These are phyloP conservation scores for Clistopyga incitator DNA, from an alignment of 2,888 invertebrate genomes.

Conservation along the genomic window DNA sequence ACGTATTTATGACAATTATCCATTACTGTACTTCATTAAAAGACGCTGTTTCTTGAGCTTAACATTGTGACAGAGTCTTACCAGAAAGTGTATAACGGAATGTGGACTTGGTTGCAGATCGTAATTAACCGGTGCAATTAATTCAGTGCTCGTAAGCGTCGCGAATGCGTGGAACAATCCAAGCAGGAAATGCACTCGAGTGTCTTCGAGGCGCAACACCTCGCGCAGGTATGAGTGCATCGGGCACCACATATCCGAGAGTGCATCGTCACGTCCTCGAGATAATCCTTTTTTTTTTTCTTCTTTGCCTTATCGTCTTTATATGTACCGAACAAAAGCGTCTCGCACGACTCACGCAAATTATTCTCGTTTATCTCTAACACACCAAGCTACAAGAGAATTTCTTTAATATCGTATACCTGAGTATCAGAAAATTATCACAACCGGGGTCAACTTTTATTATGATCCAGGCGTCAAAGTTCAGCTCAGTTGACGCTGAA, in stretches of 20 bases:
- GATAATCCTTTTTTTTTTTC: slow-evolving; percentile 31
- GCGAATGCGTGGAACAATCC: slow-evolving; percentile 59
- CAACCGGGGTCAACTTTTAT: too few relatives aligned
- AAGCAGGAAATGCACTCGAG: slow-evolving; percentile 53
- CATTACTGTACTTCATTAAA: slow-evolving; percentile 8
- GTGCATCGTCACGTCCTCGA: slow-evolving; percentile 61
- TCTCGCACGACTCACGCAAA: slow-evolving; percentile 30
- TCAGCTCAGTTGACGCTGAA: too few relatives aligned
- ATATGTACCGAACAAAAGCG: slow-evolving; percentile 4
- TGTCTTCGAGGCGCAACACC: slow-evolving; percentile 33
- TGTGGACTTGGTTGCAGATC: slow-evolving; percentile 38
- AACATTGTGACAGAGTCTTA: background rate
- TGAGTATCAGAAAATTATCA: too few relatives aligned
- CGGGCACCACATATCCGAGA: slow-evolving; percentile 44
- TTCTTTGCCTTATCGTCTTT: slow-evolving; percentile 27
- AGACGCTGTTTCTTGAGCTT: background rate
- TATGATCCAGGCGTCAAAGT: too few relatives aligned
- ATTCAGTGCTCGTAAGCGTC: slow-evolving; percentile 57
- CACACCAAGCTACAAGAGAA: background rate
- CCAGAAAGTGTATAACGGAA: slow-evolving; percentile 11
- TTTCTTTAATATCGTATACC: background rate
- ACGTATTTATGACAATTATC: slow-evolving; percentile 29
- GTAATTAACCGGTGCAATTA: slow-evolving; percentile 64
- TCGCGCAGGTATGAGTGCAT: slow-evolving; percentile 16
- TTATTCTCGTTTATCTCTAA: slow-evolving; percentile 17